Base-by-base conservation (phyloP, 2,113 vertebrate species). In the Manacus vitellinus region DNA sequence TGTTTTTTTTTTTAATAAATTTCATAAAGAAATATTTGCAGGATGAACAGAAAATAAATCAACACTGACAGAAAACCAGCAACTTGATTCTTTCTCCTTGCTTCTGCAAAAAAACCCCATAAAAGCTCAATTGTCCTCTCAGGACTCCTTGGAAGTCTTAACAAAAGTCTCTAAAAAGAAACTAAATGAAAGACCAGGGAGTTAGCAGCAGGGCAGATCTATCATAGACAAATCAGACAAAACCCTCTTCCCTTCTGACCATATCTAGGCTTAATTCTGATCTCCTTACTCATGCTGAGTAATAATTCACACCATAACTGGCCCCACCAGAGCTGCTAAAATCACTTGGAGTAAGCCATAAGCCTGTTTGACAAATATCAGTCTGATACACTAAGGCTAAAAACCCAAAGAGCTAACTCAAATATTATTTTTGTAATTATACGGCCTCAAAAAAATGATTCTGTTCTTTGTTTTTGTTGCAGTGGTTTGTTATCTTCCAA, bases 151-250 rank as follows among this genome's bases (percentile, higher is more conserved):
- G 75, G 54, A 95, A 95, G 74, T 95, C 94, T 96, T 96, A 96
- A 96, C 84, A 96, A 94, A 97, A 94, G 95, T 96, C 92, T 95
- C 94, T 96, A 96, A 96, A 95, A 96, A 85, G 94, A 92, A 96
- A 89, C 94, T 96, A 94, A 96, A 96, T 96, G 91, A 91, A 97
- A 95, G 95, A 96, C 86, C 52, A 83, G 94, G 91, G 94, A 96
- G 78, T 94, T 94, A 91, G 77, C 90, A 95, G 94, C 91, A 93
- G 65, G 91, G 55, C 75, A 88, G 74, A 95, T 95, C 80, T 83
- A 95, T 97, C 95, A 92, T 0, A 95, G 94, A 87, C 76, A 94
- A 94, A 96, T 89, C 83, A 94, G 88, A 94, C 77, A 84, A 95
- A 96, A 39, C 68, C 25, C 25, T 78, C 72, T 86, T 91, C 95